These are phyloP conservation scores for Panurus biarmicus DNA, from an alignment of 2,113 vertebrate genomes.

Conservation along the genomic window DNA sequence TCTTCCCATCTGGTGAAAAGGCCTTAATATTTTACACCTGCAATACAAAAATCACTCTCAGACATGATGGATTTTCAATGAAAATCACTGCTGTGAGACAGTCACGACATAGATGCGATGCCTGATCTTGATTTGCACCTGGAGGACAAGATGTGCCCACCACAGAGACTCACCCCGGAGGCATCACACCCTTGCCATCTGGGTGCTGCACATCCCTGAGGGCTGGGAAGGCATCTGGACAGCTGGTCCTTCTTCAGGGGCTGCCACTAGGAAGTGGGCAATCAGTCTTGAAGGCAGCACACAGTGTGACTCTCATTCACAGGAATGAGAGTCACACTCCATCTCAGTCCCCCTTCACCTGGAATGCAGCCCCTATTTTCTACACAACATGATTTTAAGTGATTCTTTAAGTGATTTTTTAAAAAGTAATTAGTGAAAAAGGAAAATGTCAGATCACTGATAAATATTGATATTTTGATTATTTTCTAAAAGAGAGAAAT, in stretches of 20 bases:
- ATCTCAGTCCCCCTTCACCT: rapidly evolving
- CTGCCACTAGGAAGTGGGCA: rapidly evolving
- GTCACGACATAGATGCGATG: background rate
- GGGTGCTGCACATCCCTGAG: background rate
- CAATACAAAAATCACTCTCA: background rate
- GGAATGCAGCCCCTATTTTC: background rate
- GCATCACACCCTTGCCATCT: rapidly evolving
- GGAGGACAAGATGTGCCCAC: background rate
- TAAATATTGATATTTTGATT: background rate
- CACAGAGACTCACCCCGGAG: background rate
- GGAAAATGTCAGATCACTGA: background rate
- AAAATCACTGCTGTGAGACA: background rate
- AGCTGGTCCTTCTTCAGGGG: background rate
- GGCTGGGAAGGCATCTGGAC: rapidly evolving
- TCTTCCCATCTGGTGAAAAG: background rate
- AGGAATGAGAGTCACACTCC: background rate
- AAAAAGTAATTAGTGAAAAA: background rate
- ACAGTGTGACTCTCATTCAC: too few species aligned
- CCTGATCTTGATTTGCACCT: background rate
- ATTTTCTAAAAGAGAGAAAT: background rate
- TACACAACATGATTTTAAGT: background rate
- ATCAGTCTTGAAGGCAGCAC: rapidly evolving
- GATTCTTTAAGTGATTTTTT: background rate
- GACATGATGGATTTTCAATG: background rate
- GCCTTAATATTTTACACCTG: background rate